phyloP scores from a whole-genome alignment of 2,113 vertebrate species.

The Irena cyanogastra region DNA sequence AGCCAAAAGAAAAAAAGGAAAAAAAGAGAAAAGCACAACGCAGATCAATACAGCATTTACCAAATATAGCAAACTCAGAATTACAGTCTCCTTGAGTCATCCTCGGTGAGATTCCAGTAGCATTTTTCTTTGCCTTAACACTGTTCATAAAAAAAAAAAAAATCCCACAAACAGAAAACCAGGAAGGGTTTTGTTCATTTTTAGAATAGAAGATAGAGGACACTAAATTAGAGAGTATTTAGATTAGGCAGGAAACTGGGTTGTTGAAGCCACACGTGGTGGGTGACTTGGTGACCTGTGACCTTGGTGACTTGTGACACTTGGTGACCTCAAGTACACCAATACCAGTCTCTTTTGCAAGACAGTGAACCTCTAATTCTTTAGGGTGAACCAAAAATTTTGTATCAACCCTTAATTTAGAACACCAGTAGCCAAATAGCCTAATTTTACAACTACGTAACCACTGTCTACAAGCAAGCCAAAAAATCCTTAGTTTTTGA shows the following conservation, averaged over 20 bases:
- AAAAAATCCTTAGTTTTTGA: background rate
- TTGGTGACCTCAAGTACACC: accelerated
- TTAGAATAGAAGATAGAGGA: background rate
- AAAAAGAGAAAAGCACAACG: background rate
- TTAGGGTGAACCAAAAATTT: background rate
- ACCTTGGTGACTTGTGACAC: no score
- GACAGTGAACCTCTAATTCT: background rate
- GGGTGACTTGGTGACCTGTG: no score
- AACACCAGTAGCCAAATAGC: accelerated
- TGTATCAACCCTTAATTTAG: background rate
- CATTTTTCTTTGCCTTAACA: background rate
- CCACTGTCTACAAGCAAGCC: no score
- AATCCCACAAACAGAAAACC: no score
- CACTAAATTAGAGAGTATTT: background rate
- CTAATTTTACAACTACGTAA: background rate
- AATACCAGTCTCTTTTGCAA: background rate
- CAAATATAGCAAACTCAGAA: background rate
- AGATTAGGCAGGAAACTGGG: background rate
- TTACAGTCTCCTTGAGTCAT: background rate
- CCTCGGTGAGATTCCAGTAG: background rate
- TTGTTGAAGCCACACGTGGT: background rate
- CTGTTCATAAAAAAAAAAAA: background rate
- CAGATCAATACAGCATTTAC: background rate
- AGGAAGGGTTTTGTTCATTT: background rate
- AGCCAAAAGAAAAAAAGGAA: background rate